phyloP scores from a whole-genome alignment of 2,797 vertebrate species.

The Amniataba percoides region DNA sequence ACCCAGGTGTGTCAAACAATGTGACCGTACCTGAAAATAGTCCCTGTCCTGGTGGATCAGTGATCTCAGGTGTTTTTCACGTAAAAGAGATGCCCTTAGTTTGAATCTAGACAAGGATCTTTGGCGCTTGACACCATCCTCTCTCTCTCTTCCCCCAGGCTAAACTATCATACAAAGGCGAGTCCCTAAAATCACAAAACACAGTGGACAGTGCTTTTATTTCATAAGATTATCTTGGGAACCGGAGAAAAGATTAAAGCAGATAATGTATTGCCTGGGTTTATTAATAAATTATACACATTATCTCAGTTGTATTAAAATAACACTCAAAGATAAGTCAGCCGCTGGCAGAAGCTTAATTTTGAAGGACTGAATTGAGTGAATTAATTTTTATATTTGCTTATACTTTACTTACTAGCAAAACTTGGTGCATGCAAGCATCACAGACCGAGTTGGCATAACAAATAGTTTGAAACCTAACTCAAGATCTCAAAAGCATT shows the following conservation, averaged over 20 bases:
- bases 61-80: background rate
- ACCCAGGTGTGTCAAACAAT: background rate
- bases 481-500: background rate
- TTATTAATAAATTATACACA: background rate
- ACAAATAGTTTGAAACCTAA: background rate
- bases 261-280: background rate
- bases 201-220: background rate
- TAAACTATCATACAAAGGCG: background rate
- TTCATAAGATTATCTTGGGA: background rate
- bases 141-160: background rate
- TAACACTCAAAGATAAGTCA: background rate
- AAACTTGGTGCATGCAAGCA: no score
- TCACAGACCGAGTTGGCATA: background rate
- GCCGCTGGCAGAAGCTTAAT: background rate
- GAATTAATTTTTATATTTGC: background rate
- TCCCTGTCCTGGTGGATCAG: background rate
- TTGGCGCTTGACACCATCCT: background rate
- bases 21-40: background rate
- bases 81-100: slow-evolving; percentile 20
- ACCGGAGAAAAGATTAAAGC: background rate
- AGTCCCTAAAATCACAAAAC: background rate
- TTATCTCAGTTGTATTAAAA: background rate
- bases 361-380: background rate
- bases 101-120: slow-evolving; percentile 21
- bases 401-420: no score